Evolutionary conservation across 2,888 invertebrate genomes (phyloP), one percentile per base, ranked within the genome.

Genomic region (Carterocephalus palaemon): DNA sequence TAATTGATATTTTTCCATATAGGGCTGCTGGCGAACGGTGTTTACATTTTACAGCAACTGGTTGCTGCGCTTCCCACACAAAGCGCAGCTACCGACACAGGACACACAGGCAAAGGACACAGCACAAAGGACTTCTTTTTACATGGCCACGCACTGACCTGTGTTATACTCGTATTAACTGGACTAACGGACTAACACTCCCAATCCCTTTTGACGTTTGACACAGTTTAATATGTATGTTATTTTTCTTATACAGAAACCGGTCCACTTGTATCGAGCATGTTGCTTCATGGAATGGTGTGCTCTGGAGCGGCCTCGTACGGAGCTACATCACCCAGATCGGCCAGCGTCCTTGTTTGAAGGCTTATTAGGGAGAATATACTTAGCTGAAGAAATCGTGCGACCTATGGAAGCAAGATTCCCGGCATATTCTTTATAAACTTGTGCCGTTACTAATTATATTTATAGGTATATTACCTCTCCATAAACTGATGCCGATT

Each of bases 311-410:
- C 90, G 90, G 0, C 79, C 82, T 41, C 89, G 92, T 41, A 91
- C 92, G 53, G 92, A 93, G 49, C 79, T 88, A 49, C 90, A 91
- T 62, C 86, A 85, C 16, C 93, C 96, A 0, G 96, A 96, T 73
- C 82, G 92, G 47, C 96, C 95, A 0, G 89, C 90, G 37, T 96
- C 96, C 0, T 76, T 97, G 33, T 96, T 92, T 69, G 96, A 97
- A 89, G 96, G 93, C 10, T 72, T 94, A 47, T 88, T 93, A 26
- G 96, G 96, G 8, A 90, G 92, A 0, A 87, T 95, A 57, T 95
- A 93, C 70, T 90, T 94, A 57, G 83, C 94, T 17, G 73, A 89
- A 24, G 95, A 96, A 62, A 72, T 95, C 36, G 80, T 89, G 48
- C 71, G 90, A 41, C 91, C 92, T 0, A 54, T 72, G 22, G 73